Percentiles rank a stretch among this genome's conserved stretches.
phyloP scores from a whole-genome alignment of 64 coral and sea anemone genomes.

The Dendrophyllia cribrosa region DNA sequence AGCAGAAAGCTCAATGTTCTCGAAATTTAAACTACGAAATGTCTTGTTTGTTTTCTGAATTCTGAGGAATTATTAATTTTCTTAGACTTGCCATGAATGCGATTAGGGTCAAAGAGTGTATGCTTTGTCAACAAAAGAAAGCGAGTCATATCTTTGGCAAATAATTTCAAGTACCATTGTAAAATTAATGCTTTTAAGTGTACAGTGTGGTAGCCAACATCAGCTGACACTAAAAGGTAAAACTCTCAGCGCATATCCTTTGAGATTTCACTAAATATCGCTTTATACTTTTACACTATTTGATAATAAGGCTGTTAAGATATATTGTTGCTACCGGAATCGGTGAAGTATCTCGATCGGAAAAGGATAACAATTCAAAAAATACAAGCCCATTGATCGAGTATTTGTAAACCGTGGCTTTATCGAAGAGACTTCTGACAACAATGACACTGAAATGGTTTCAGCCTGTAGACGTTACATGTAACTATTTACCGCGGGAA shows the following conservation, averaged over 20 bases:
- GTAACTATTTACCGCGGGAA: conserved; percentile 6
- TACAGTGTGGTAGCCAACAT: background rate
- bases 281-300: background rate
- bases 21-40: background rate
- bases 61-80: background rate
- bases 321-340: background rate
- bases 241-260: background rate
- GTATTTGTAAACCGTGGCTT: conserved; percentile 16
- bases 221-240: background rate
- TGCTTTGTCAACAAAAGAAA: conserved; percentile 5
- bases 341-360: background rate
- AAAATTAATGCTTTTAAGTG: conserved; percentile 43
- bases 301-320: conserved; percentile 20
- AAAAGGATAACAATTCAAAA: conserved; percentile 40
- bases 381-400: background rate
- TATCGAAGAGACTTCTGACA: background rate
- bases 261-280: background rate
- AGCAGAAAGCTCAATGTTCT: background rate
- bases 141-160: background rate
- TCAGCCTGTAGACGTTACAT: background rate
- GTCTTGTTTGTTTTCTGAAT: background rate
- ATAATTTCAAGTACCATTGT: conserved; percentile 49
- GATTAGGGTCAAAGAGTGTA: conserved; percentile 1
- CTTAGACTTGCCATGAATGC: conserved; percentile 7
- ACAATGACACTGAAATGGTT: background rate